A percentile compares a stretch with the other conserved stretches of the same genome.
Conservation (phyloP, 2,888 invertebrate species). For the Magallana nippona region DNA sequence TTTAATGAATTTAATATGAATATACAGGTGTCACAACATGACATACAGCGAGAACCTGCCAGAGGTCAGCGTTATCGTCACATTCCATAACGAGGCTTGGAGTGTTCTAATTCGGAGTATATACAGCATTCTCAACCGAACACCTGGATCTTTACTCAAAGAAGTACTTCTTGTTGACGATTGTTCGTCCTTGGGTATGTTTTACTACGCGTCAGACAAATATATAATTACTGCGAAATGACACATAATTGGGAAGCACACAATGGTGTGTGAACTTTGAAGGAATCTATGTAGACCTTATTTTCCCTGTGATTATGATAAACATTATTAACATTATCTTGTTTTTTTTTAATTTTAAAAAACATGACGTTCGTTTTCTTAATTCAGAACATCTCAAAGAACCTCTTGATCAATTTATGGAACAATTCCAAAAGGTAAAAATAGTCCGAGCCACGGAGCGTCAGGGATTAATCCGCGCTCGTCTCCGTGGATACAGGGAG, state of each 20-base stretch:
- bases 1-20: no score
- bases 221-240: background rate
- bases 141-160: slow-evolving; percentile 92
- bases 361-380: background rate
- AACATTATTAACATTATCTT: no score
- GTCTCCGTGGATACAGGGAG: slow-evolving; percentile 91
- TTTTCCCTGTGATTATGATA: no score
- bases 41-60: slow-evolving; percentile 75
- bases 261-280: no score
- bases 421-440: slow-evolving; percentile 89
- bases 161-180: slow-evolving; percentile 98
- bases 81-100: slow-evolving; percentile 98
- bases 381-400: slow-evolving; percentile 91
- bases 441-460: slow-evolving; percentile 93
- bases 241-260: no score
- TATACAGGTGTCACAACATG: slow-evolving; percentile 76
- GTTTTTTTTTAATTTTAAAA: background rate
- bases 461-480: slow-evolving; percentile 96
- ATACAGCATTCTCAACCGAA: slow-evolving; percentile 96
- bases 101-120: slow-evolving; percentile 96
- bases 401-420: slow-evolving; percentile 95
- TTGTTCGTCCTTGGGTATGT: slow-evolving; percentile 82
- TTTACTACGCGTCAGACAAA: no score
- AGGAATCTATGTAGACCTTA: no score
- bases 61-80: slow-evolving; percentile 79